Evolutionary conservation across 2,113 vertebrate species (phyloP).

Genomic region (Macrotus californicus): DNA sequence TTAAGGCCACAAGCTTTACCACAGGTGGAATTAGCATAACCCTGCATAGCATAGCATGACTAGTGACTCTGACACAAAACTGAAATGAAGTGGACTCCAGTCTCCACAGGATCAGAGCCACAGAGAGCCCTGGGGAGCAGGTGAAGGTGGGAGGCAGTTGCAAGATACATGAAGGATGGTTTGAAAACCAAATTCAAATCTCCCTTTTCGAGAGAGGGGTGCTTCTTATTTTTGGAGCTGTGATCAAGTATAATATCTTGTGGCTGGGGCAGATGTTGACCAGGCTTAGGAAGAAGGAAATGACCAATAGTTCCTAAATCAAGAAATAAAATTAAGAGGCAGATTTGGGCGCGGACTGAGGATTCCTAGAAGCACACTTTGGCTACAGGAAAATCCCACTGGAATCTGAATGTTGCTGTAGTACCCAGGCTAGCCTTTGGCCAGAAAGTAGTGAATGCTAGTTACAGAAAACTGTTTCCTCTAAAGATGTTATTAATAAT

Average conservation of each 20-base stretch:
- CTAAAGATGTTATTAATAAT: background rate
- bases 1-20: background rate
- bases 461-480: background rate
- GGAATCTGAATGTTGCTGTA: background rate
- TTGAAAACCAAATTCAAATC: background rate
- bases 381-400: background rate
- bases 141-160: background rate
- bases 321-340: background rate
- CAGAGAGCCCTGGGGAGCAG: background rate
- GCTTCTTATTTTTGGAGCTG: background rate
- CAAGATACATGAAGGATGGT: background rate
- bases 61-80: background rate
- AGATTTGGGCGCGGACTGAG: background rate
- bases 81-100: background rate
- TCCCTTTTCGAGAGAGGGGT: background rate
- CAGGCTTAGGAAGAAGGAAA: background rate
- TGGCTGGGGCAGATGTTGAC: background rate
- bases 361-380: background rate
- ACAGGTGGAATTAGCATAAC: background rate
- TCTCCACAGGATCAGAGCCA: background rate
- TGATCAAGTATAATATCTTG: background rate
- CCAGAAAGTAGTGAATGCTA: background rate
- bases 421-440: background rate
- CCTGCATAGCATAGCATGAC: background rate
- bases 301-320: background rate